These are phyloP conservation scores for Recurvirostra avosetta DNA, from an alignment of 2,113 vertebrate species.

Conservation along the genomic window DNA sequence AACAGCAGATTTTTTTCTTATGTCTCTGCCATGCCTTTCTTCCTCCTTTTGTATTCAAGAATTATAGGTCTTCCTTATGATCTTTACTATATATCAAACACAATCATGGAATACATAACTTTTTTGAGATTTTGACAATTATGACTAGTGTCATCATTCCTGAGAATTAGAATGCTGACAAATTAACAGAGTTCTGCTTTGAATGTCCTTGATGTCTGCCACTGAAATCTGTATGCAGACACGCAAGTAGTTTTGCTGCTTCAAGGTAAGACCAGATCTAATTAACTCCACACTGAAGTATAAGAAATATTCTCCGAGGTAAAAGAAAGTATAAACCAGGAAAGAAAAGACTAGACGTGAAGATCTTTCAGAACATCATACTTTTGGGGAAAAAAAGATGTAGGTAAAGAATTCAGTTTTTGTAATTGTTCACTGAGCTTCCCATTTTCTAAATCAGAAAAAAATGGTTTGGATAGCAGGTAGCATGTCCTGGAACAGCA, in stretches of 20 bases:
- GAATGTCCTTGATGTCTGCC: background rate
- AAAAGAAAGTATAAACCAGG: background rate
- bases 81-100: background rate
- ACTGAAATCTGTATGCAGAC: background rate
- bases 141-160: background rate
- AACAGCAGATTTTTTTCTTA: background rate
- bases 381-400: background rate
- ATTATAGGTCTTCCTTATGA: background rate
- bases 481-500: background rate
- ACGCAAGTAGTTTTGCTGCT: background rate
- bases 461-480: background rate
- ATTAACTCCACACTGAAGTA: background rate
- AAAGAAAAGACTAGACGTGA: background rate
- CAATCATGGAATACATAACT: background rate
- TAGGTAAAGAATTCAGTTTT: background rate
- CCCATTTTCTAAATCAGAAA: background rate
- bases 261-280: background rate
- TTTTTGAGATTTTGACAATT: background rate
- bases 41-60: background rate
- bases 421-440: background rate
- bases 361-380: background rate
- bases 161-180: background rate
- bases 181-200: background rate
- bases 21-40: background rate
- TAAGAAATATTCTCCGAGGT: background rate